Evolutionary conservation across 2,888 invertebrate species (phyloP), one percentile per base, ranked within the genome.

Genomic region (Melolontha melolontha): DNA sequence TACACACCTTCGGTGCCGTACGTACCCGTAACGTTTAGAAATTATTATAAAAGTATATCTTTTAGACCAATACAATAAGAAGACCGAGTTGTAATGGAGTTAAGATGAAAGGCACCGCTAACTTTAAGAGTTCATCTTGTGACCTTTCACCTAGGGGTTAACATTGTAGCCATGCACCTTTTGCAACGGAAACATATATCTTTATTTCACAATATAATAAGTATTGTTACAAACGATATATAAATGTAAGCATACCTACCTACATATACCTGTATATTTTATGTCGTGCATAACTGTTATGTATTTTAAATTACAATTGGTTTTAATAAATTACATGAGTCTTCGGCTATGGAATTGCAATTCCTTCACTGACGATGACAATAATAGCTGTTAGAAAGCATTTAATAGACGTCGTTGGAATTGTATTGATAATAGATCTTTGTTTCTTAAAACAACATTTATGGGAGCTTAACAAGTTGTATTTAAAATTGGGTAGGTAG

Each of bases 61-160:
- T 67, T 62, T 54, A 44, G 39, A 52, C 12, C 47, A 64, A 34
- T 39, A 39, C 59, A 66, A 59, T 52, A 52, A 42, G 52, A 47
- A n/a, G 12, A 14, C 16, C n/a, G 29, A 51, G 34, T 55, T 29
- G 40, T 73, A 73, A 73, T 73, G 71, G 68, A 67, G 47, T 67
- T 69, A 66, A 70, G 73, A 73, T 71, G 71, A 71, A 72, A 71
- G 70, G 69, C 66, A 66, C 71, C 72, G 72, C 72, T 72, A 71
- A 68, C 71, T 71, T 72, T 71, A 72, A 70, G 70, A 71, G 72
- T 71, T 70, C 72, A 72, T 71, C 71, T 70, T 66, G 66, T 73
- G 73, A 73, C 72, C 73, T 67, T 59, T 71, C 64, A 71, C 73
- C 73, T 63, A 71, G 64, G 57, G 72, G 73, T 73, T 72, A 71